Conservation (phyloP, 2,113 vertebrate genomes). For the Hymenochirus boettgeri region DNA sequence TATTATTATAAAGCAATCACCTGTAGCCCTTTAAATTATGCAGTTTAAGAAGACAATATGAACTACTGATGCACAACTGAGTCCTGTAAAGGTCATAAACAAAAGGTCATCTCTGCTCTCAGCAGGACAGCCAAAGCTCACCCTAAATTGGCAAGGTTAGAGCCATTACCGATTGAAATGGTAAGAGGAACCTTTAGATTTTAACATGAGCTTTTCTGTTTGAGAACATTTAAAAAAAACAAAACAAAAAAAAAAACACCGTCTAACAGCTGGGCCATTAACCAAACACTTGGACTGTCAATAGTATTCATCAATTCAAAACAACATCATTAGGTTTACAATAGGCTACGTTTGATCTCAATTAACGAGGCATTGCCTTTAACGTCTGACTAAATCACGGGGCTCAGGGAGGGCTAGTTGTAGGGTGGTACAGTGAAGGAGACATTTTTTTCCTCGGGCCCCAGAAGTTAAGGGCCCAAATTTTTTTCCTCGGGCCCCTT, state of each 20-base stretch:
- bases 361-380: conserved; percentile 5
- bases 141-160: neutral
- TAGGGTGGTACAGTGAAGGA: too few species aligned
- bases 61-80: conserved; percentile 1
- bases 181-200: conserved; percentile 8
- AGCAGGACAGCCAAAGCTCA: conserved; percentile 7
- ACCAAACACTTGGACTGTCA: too few species aligned
- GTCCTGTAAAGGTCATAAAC: neutral
- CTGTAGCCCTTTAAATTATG: neutral
- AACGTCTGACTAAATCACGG: neutral
- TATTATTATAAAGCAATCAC: conserved; percentile 19
- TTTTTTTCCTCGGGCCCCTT: too few species aligned
- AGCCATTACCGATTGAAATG: conserved; percentile 22
- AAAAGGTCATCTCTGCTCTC: neutral
- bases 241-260: too few species aligned
- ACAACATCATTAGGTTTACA: conserved; percentile 10
- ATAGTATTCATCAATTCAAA: neutral
- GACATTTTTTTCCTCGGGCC: too few species aligned
- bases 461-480: too few species aligned
- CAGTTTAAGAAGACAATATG: neutral
- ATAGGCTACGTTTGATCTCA: neutral
- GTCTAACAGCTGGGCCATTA: too few species aligned
- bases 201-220: neutral
- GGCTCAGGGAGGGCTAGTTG: too few species aligned
- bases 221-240: too few species aligned